Evolutionary conservation across 2,113 vertebrate species (phyloP).

Genomic region (Nesogale talazaci): DNA sequence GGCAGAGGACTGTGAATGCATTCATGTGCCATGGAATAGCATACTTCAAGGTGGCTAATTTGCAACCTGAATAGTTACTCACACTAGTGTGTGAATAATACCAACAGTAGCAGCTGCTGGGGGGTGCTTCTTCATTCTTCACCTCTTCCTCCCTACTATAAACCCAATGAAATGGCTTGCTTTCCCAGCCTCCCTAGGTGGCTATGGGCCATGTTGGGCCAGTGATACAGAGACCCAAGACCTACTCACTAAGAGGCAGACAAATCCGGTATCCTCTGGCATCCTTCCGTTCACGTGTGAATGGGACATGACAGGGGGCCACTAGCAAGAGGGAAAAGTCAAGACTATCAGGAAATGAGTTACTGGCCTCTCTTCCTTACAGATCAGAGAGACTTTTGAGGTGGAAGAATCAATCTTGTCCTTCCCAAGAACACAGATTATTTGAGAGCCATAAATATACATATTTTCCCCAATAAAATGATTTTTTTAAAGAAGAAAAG

Average conservation of each 20-base stretch:
- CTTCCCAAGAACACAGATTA: too few species aligned
- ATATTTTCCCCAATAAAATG: too few species aligned
- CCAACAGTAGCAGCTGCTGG: fast-evolving
- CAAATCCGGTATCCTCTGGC: not conserved
- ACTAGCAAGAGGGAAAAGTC: not conserved
- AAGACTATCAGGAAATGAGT: not conserved
- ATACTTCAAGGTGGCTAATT: not conserved
- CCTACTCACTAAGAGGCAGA: not conserved
- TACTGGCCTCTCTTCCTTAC: too few species aligned
- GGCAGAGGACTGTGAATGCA: not conserved
- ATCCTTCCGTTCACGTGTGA: not conserved
- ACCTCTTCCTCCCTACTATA: not conserved
- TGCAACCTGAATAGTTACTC: not conserved
- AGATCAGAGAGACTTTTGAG: too few species aligned
- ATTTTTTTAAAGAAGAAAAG: too few species aligned
- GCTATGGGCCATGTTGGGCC: slow-evolving; percentile 19
- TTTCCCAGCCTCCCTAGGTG: not conserved
- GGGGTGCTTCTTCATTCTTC: fast-evolving
- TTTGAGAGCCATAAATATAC: too few species aligned
- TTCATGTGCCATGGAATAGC: not conserved
- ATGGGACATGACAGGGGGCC: not conserved
- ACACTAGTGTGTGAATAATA: not conserved
- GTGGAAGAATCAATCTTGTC: too few species aligned
- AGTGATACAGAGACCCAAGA: not conserved
- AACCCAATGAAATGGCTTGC: not conserved